These are phyloP conservation scores for Danio aesculapii DNA, from an alignment of 2,797 vertebrate genomes.

Conservation along the genomic window DNA sequence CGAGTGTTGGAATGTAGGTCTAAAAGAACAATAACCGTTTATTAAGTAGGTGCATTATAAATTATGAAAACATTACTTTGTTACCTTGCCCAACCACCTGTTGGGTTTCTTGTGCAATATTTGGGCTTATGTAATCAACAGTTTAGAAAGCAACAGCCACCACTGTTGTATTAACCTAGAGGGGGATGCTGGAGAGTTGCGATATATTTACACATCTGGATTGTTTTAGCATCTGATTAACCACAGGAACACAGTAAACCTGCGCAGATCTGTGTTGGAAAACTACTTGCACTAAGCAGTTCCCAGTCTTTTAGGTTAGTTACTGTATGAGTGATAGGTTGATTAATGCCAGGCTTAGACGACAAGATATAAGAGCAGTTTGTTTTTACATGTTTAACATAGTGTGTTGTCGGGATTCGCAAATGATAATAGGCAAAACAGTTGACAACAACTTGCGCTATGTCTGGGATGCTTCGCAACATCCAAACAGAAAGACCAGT, in stretches of 20 bases:
- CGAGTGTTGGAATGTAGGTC: slow-evolving; percentile 5
- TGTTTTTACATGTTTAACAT: too few species aligned
- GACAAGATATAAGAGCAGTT: too few species aligned
- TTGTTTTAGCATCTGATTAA: neutral
- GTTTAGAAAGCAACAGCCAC: slow-evolving; percentile 30
- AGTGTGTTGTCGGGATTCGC: too few species aligned
- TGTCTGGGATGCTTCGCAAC: too few species aligned
- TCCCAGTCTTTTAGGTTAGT: neutral
- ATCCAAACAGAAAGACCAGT: too few species aligned
- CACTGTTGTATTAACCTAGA: slow-evolving; percentile 13
- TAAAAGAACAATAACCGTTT: slow-evolving; percentile 14
- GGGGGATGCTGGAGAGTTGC: slow-evolving; percentile 4
- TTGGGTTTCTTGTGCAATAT: slow-evolving; percentile 37
- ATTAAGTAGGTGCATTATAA: slow-evolving; percentile 31
- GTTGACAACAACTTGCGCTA: too few species aligned
- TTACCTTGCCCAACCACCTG: slow-evolving; percentile 9
- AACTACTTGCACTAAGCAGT: neutral
- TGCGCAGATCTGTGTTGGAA: neutral
- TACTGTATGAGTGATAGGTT: neutral
- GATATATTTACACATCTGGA: slow-evolving; percentile 4
- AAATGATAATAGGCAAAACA: too few species aligned
- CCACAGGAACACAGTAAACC: neutral
- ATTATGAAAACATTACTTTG: slow-evolving; percentile 33
- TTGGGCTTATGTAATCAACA: slow-evolving; percentile 34
- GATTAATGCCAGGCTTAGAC: too few species aligned